phyloP scores from a whole-genome alignment of 92 coral and sea anemone genomes.

The Desmophyllum pertusum region DNA sequence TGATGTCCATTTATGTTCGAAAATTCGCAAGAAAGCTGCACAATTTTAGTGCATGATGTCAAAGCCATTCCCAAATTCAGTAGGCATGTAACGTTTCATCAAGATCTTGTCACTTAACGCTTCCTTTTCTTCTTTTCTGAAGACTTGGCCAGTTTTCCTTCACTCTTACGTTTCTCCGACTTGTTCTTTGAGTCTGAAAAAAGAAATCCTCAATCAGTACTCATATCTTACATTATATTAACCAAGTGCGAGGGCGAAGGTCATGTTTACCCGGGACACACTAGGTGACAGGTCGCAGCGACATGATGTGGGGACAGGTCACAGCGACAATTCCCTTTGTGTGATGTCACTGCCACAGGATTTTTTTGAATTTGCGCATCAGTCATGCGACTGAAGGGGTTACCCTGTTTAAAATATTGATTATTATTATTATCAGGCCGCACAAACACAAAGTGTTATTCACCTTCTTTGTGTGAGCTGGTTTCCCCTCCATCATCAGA shows the following conservation, averaged over 20 bases:
- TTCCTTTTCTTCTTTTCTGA: constrained; percentile 20
- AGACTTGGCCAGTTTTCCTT: constrained; percentile 2
- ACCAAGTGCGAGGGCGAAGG: too few relatives aligned
- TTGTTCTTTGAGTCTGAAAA: constrained; percentile 11
- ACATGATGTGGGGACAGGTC: too few relatives aligned
- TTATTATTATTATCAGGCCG: background rate
- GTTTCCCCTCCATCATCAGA: constrained; percentile 12
- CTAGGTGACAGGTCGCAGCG: too few relatives aligned
- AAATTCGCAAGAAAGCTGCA: background rate
- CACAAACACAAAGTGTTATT: background rate
- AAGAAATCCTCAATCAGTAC: background rate
- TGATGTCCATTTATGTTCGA: background rate
- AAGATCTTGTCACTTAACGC: background rate
- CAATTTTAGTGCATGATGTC: background rate
- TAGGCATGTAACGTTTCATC: background rate
- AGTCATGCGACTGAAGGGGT: too few relatives aligned
- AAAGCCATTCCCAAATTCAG: background rate
- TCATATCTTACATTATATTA: too few relatives aligned
- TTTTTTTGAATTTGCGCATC: too few relatives aligned
- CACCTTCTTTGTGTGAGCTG: constrained; percentile 20
- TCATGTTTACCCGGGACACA: too few relatives aligned
- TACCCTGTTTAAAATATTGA: background rate
- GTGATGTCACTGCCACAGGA: too few relatives aligned
- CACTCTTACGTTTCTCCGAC: constrained; percentile 21
- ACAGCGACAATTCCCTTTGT: too few relatives aligned